These are phyloP conservation scores for Sminthurinus aureus DNA, from an alignment of 2,888 invertebrate species.

Conservation along the genomic window DNA sequence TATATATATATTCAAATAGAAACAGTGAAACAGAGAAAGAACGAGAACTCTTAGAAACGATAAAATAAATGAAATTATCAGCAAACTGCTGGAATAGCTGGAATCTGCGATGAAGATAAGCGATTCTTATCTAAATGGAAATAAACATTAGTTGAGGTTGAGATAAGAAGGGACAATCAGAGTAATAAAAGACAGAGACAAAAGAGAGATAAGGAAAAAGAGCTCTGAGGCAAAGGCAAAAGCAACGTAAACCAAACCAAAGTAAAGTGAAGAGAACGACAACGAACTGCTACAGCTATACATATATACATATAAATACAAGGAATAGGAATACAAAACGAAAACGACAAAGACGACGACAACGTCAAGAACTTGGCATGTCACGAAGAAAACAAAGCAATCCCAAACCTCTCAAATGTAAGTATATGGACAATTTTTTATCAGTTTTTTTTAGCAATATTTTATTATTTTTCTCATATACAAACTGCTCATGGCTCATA, in stretches of 20 bases:
- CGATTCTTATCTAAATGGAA: constrained; percentile 40
- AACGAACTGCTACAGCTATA: constrained; percentile 85
- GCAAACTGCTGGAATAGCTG: constrained; percentile 35
- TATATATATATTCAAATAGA: too few relatives aligned
- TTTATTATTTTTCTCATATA: constrained; percentile 32
- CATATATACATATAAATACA: too few relatives aligned
- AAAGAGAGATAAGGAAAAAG: constrained; percentile 6
- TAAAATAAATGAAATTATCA: constrained; percentile 41
- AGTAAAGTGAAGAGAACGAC: constrained; percentile 71
- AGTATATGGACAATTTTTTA: constrained; percentile 64
- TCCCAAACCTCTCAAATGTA: constrained; percentile 95
- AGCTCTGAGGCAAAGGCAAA: constrained; percentile 11
- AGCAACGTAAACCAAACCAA: not conserved
- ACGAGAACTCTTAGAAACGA: not conserved
- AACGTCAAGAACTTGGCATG: constrained; percentile 67
- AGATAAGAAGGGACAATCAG: constrained; percentile 41
- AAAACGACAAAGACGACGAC: constrained; percentile 13
- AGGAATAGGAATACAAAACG: not conserved
- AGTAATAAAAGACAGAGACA: constrained; percentile 34
- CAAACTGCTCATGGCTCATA: not conserved
- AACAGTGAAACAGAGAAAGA: too few relatives aligned
- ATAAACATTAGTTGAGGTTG: constrained; percentile 37
- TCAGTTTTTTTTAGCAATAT: constrained; percentile 29
- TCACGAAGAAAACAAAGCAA: constrained; percentile 95
- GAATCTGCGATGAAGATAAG: constrained; percentile 42